Conservation (phyloP, 2,113 vertebrate species). For the Hemicordylus capensis region DNA sequence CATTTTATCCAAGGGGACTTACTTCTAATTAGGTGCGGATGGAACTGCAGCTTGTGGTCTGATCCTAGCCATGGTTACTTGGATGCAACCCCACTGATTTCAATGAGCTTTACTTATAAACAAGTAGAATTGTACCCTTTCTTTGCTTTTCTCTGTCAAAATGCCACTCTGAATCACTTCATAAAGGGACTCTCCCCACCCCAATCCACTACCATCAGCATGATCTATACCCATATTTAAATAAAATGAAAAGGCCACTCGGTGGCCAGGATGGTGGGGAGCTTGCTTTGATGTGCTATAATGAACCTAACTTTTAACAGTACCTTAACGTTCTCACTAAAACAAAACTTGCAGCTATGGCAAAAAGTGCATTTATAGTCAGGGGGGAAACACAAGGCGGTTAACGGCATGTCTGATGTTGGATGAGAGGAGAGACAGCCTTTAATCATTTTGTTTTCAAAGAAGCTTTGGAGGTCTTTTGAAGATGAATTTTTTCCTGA, state of each 20-base stretch:
- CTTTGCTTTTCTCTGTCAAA: neutral
- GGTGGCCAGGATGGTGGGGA: rapidly evolving
- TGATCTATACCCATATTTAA: neutral
- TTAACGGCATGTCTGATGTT: slow-evolving; percentile 67
- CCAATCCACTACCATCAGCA: rapidly evolving
- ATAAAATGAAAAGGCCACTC: neutral
- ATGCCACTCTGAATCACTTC: rapidly evolving
- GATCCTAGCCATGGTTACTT: too few species aligned
- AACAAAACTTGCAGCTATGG: slow-evolving; percentile 29
- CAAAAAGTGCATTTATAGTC: slow-evolving; percentile 64
- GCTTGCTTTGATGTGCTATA: slow-evolving; percentile 40
- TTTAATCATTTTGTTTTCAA: slow-evolving; percentile 78
- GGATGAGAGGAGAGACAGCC: slow-evolving; percentile 69
- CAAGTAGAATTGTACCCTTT: neutral
- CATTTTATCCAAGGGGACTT: too few species aligned
- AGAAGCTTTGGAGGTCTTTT: slow-evolving; percentile 69
- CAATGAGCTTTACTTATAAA: too few species aligned
- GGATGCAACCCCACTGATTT: too few species aligned
- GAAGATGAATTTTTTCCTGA: slow-evolving; percentile 54
- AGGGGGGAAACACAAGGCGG: slow-evolving; percentile 57
- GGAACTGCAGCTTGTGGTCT: too few species aligned
- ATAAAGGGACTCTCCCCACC: rapidly evolving
- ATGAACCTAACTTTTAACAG: slow-evolving; percentile 55
- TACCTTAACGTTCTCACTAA: slow-evolving; percentile 26
- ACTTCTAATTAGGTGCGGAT: too few species aligned